These are phyloP conservation scores for Coenobita brevimanus DNA, from an alignment of 1,140 invertebrate genomes.

Conservation along the genomic window DNA sequence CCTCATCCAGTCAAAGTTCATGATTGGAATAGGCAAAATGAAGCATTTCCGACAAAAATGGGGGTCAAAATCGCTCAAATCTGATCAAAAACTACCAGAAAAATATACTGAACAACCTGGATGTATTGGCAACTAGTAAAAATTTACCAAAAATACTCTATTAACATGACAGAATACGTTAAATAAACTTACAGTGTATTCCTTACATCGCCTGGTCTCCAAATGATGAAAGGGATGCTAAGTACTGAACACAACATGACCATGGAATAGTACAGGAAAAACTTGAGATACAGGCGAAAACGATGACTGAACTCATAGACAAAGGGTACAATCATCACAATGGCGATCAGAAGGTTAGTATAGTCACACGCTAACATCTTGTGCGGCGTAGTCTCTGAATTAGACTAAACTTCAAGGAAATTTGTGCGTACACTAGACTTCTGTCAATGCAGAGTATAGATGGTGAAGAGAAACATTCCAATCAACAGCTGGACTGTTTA, in stretches of 20 bases:
- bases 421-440: neutral
- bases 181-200: constrained; percentile 65
- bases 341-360: constrained; percentile 45
- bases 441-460: constrained; percentile 50
- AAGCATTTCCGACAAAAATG: too few relatives aligned
- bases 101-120: too few relatives aligned
- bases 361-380: constrained; percentile 65
- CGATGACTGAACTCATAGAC: constrained; percentile 66
- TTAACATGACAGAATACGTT: neutral
- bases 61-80: too few relatives aligned
- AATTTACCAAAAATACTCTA: too few relatives aligned
- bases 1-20: too few relatives aligned
- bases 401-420: neutral
- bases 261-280: constrained; percentile 57
- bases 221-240: constrained; percentile 65
- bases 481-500: constrained; percentile 33
- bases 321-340: constrained; percentile 61
- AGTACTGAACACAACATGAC: constrained; percentile 65
- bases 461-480: constrained; percentile 40
- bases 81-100: too few relatives aligned
- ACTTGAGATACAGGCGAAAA: constrained; percentile 66
- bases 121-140: too few relatives aligned
- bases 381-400: neutral
- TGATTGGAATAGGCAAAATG: too few relatives aligned
- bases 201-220: constrained; percentile 62